Conservation (phyloP, 2,888 invertebrate species). For the Dynastes hyllus region DNA sequence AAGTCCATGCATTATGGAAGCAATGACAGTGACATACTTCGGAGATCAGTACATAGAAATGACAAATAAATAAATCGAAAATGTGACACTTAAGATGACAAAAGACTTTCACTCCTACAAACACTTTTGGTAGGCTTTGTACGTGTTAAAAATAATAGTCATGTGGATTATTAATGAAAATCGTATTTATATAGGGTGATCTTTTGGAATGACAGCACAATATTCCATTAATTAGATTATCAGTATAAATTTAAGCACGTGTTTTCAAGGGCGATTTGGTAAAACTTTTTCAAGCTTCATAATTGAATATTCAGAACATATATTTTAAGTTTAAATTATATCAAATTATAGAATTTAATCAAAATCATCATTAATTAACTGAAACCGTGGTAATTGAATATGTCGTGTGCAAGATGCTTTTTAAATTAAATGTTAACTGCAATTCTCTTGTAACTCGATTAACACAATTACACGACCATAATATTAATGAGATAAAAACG, state of each 20-base stretch:
- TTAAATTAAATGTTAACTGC: conserved; percentile 6
- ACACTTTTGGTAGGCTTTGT: neutral
- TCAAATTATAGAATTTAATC: no score
- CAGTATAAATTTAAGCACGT: neutral
- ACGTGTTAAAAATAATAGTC: neutral
- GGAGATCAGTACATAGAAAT: neutral
- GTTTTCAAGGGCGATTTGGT: neutral
- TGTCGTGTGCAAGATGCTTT: neutral
- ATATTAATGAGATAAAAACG: neutral
- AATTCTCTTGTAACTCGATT: neutral
- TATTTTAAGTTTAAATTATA: no score
- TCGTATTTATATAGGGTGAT: no score
- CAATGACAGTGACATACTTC: conserved; percentile 6
- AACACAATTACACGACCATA: neutral
- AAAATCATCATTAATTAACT: neutral
- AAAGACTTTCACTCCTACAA: neutral
- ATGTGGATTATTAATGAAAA: no score
- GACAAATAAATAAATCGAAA: neutral
- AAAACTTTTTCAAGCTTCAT: neutral
- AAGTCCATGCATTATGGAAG: neutral
- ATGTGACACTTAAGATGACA: neutral
- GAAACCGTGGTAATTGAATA: conserved; percentile 5
- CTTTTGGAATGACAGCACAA: no score
- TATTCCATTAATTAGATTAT: neutral
- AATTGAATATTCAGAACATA: no score